Evolutionary conservation across 2,888 invertebrate species (phyloP).

Genomic region (Apamea epomidion): DNA sequence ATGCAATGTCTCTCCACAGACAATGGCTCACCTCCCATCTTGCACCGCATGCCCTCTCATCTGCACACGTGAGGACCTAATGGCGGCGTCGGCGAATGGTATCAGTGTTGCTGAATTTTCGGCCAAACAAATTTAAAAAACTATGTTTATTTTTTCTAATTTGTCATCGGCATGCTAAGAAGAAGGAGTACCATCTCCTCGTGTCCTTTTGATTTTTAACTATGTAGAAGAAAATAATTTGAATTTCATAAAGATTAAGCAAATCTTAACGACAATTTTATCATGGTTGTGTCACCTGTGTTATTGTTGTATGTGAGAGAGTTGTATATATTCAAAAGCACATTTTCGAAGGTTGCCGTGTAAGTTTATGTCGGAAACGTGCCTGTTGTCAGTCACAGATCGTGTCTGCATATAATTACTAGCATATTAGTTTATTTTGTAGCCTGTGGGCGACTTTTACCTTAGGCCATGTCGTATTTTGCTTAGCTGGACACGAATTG

Average conservation of each 20-base stretch:
- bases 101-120: no score
- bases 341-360: constrained; percentile 56
- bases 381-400: constrained; percentile 55
- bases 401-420: constrained; percentile 61
- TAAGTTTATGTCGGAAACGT: constrained; percentile 60
- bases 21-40: no score
- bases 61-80: no score
- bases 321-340: constrained; percentile 30
- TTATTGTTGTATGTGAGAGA: constrained; percentile 20
- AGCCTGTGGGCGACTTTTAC: constrained; percentile 52
- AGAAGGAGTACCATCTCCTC: no score
- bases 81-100: no score
- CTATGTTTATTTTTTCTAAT: no score
- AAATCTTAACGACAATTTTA: constrained; percentile 11
- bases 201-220: no score
- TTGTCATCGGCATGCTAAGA: no score
- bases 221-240: background rate
- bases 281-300: constrained; percentile 23
- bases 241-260: background rate
- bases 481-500: constrained; percentile 32
- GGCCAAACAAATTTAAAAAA: no score
- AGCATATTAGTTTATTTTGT: constrained; percentile 46
- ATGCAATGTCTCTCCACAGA: no score
- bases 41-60: no score
- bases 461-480: constrained; percentile 12